Percentiles rank a stretch among this genome's conserved stretches.
These are phyloP conservation scores for Cremastinae sp. DNA, from an alignment of 2,888 invertebrate species.

Conservation along the genomic window DNA sequence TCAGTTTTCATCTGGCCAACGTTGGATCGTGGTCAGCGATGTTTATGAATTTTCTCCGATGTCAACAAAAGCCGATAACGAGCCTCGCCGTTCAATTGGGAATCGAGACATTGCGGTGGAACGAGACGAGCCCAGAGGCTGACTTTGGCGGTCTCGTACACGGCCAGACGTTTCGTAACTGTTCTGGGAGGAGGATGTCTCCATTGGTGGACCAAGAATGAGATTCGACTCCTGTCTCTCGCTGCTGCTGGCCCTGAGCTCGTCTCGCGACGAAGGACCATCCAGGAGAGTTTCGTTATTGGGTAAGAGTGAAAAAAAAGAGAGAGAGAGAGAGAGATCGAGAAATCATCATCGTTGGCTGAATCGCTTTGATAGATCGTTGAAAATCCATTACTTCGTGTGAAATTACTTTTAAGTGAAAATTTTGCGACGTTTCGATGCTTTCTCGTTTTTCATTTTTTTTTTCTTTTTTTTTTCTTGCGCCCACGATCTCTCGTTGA, in stretches of 20 bases:
- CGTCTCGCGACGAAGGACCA: conserved; percentile 11
- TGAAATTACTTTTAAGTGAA: background rate
- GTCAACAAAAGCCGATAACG: background rate
- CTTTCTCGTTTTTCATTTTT: too few relatives aligned
- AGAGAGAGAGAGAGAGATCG: too few relatives aligned
- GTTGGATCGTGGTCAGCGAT: too few relatives aligned
- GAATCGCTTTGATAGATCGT: background rate
- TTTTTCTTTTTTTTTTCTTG: too few relatives aligned
- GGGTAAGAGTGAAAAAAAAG: conserved; percentile 26
- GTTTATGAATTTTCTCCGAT: too few relatives aligned
- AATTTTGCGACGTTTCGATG: background rate
- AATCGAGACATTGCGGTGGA: background rate
- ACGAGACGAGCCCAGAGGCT: background rate
- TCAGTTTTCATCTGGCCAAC: too few relatives aligned
- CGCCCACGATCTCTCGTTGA: too few relatives aligned
- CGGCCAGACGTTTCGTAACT: background rate
- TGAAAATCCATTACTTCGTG: background rate
- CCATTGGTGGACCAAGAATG: conserved; percentile 24
- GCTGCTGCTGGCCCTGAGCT: conserved; percentile 33
- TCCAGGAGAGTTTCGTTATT: background rate
- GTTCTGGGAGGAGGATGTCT: background rate
- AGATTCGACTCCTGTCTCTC: conserved; percentile 26
- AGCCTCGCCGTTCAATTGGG: background rate
- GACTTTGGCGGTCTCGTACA: background rate
- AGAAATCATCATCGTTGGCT: background rate